Evolutionary conservation across 2,797 vertebrate species (phyloP), one percentile per base, ranked within the genome.

Genomic region (Notoglanidium macrostoma): DNA sequence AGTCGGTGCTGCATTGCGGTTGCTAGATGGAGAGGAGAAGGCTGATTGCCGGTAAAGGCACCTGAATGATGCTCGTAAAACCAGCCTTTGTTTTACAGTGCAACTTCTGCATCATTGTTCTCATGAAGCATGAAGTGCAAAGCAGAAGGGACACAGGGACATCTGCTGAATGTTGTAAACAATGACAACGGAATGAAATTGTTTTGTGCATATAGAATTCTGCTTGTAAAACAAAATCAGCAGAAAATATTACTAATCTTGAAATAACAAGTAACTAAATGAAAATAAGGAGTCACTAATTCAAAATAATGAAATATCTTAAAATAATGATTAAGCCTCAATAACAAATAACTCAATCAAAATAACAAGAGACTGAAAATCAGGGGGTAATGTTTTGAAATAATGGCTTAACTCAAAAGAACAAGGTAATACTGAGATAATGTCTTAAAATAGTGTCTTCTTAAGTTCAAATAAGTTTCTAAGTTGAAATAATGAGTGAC

Each of bases 1-100:
- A 74, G 87, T 67, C 85, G 65, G 49, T 87, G 70, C 87, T 91
- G 91, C 90, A 91, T 74, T 92, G 91, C 91, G 87, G 91, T 89
- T 87, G 88, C 70, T 84, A 72, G 78, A 70, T 54, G 2, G 8
- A 44, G 32, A 32, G 80, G 59, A 88, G n/a, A 63, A 59, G 87
- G 70, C 12, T 15, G 76, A 79, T 84, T 88, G 73, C 70, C 57
- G 63, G 87, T 87, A 70, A 89, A 90, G 74, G 78, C 72, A 40
- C 57, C 80, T 67, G 70, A 84, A 80, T 67, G 65, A 87, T 83
- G 46, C 67, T 73, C 77, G n/a, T 88, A 90, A 89, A 89, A 61
- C 59, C 83, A 77, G 87, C 70, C 83, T 84, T 90, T 89, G 74
- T 90, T 90, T 91, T 84, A 88, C 59, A 87, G 81, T 79, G 51